Evolutionary conservation across 2,113 vertebrate species (phyloP).

Genomic region (Anhinga rufa): DNA sequence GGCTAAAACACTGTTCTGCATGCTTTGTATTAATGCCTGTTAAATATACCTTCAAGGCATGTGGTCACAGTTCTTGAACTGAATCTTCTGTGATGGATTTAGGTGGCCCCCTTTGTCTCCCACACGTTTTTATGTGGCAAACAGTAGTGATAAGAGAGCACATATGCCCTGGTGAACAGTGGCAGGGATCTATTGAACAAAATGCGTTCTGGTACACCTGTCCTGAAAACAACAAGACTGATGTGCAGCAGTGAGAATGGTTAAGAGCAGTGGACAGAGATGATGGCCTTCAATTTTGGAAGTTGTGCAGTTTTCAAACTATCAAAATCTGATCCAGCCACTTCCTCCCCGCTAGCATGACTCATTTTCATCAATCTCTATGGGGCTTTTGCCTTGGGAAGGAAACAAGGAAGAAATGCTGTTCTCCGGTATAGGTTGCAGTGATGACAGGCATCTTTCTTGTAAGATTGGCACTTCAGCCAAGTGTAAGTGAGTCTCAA

Average conservation of each 20-base stretch:
- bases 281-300: background rate
- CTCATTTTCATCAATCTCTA: slow-evolving; percentile 74
- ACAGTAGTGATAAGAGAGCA: background rate
- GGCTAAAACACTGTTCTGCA: background rate
- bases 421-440: slow-evolving; percentile 14
- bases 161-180: fast-evolving
- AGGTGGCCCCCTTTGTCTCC: background rate
- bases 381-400: slow-evolving; percentile 12
- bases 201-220: background rate
- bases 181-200: background rate
- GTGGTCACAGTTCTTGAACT: background rate
- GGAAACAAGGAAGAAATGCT: background rate
- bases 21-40: background rate
- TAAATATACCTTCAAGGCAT: background rate
- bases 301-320: background rate
- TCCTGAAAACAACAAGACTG: background rate
- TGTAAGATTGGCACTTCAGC: slow-evolving; percentile 71
- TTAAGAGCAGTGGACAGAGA: background rate
- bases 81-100: background rate
- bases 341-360: background rate
- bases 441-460: slow-evolving; percentile 55
- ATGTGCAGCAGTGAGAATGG: background rate
- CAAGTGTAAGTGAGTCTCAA: slow-evolving; percentile 80
- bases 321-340: background rate
- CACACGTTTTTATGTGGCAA: background rate